Percentiles rank a stretch among this genome's conserved stretches.
These are phyloP conservation scores for Danio choprae DNA, from an alignment of 2,797 vertebrate species.

Conservation along the genomic window DNA sequence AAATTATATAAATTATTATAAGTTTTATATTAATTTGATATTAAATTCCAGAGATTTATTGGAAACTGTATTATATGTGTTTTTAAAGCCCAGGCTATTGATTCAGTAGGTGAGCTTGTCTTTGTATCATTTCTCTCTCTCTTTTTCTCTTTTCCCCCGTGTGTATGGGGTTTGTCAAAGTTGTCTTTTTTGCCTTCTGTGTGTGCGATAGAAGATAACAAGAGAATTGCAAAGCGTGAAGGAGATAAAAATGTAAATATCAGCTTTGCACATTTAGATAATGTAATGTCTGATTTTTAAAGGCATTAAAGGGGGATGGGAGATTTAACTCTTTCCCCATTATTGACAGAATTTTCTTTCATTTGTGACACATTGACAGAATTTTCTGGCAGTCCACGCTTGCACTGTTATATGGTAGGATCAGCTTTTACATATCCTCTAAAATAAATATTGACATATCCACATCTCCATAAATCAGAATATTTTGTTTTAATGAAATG, in stretches of 20 bases:
- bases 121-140: background rate
- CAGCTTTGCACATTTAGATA: background rate
- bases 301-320: background rate
- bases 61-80: background rate
- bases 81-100: background rate
- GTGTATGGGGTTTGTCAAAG: slow-evolving; percentile 21
- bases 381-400: too few species aligned
- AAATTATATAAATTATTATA: too few species aligned
- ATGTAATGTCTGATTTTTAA: background rate
- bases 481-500: too few species aligned
- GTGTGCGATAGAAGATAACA: slow-evolving; percentile 1
- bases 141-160: slow-evolving; percentile 2
- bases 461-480: too few species aligned
- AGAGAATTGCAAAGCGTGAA: background rate
- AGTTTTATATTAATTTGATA: too few species aligned
- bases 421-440: too few species aligned
- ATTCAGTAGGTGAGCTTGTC: slow-evolving; percentile 8
- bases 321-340: background rate
- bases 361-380: too few species aligned
- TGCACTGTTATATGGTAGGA: too few species aligned
- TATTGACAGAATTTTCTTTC: too few species aligned
- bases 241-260: background rate
- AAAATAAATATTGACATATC: too few species aligned
- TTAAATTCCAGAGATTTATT: background rate
- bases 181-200: slow-evolving; percentile 12